Percentiles rank a stretch among this genome's conserved stretches.
These are phyloP conservation scores for Eristalis pertinax DNA, from an alignment of 2,888 invertebrate genomes.

Conservation along the genomic window DNA sequence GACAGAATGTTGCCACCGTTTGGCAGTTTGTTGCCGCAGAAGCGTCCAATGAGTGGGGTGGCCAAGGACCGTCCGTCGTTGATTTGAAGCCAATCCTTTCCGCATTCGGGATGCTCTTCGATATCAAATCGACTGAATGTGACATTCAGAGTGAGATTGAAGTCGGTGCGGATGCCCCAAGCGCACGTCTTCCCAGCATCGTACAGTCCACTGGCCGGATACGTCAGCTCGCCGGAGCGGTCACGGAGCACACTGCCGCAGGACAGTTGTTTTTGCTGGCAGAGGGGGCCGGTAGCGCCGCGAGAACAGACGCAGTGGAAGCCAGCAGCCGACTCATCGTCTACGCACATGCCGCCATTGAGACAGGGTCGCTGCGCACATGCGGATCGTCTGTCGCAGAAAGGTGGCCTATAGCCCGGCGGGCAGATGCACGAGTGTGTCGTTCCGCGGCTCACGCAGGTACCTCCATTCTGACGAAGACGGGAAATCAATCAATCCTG, in stretches of 20 bases:
- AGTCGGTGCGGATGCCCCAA: constrained; percentile 88
- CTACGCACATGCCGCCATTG: constrained; percentile 89
- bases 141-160: constrained; percentile 88
- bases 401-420: constrained; percentile 82
- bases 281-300: constrained; percentile 86
- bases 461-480: constrained; percentile 84
- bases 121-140: constrained; percentile 90
- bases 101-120: constrained; percentile 83
- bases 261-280: constrained; percentile 83
- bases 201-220: constrained; percentile 84
- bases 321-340: constrained; percentile 52
- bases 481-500: too few species aligned
- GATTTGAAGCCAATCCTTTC: constrained; percentile 89
- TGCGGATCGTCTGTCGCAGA: constrained; percentile 82
- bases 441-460: constrained; percentile 75
- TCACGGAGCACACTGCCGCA: constrained; percentile 84
- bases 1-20: constrained; percentile 87
- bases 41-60: constrained; percentile 88
- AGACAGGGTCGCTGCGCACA: constrained; percentile 90
- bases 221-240: constrained; percentile 84
- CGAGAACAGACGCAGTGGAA: constrained; percentile 86
- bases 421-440: constrained; percentile 78
- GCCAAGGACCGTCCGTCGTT: constrained; percentile 91
- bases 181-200: constrained; percentile 87
- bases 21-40: constrained; percentile 88